Evolutionary conservation across 2,797 vertebrate species (phyloP), one percentile per base, ranked within the genome.

Genomic region (Pangasius krempfi): DNA sequence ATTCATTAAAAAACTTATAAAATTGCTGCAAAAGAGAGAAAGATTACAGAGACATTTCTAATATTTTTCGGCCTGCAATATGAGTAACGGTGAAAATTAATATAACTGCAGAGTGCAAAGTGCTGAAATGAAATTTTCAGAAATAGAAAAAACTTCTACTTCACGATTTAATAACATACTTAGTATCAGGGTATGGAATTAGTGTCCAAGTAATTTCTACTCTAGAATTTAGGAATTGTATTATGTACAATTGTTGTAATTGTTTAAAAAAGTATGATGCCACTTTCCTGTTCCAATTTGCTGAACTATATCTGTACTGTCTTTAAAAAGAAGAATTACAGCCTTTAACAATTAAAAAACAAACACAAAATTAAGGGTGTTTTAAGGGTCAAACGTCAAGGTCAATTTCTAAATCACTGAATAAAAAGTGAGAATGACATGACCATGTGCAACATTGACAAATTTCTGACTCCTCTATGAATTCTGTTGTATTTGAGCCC

Each of bases 391-490:
- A 73, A 33, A 7, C 22, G 30, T 30, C 47, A n/a, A 18, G 50
- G 75, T n/a, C 60, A 16, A 27, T 44, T 62, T 18, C 6, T 7
- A n/a, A 84, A 27, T 66, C 33, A 84, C 3, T 58, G 25, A 50
- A n/a, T 73, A 50, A 40, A 44, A 72, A 91, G 44, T 47, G 52
- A 72, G 79, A 85, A 86, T 62, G 89, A 88, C 84, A 79, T 47
- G 44, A 58, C 88, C 80, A 62, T 88, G 83, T 91, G 84, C 52
- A 54, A 54, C 27, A 16, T 8, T 14, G 2, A 30, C 8, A 20
- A 12, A 52, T 30, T 8, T 30, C n/a, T 16, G 25, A 7, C 25
- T 30, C 25, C 5, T 16, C 25, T 12, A 76, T 47, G 72, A 75
- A 47, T 76, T n/a, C 40, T n/a, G 40, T 16, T 25, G 0, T 78